Conservation (phyloP, 2,888 invertebrate species). For the Adelognathus sp. region DNA sequence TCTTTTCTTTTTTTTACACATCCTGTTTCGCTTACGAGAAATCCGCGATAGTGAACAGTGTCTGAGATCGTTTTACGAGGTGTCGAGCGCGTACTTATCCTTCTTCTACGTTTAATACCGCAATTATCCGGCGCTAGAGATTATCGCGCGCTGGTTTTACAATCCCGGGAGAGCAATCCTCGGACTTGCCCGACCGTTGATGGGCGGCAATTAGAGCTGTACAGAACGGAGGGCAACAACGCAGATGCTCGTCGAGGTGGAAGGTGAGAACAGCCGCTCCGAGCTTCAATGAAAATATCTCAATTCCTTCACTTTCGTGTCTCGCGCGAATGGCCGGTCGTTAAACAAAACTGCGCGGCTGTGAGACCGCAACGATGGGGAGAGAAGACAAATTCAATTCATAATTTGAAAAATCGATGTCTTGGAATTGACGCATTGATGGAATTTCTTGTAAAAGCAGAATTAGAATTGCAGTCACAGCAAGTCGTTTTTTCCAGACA, state of each 20-base stretch:
- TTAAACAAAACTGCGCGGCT: constrained; percentile 19
- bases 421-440: neutral
- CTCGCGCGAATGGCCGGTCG: neutral
- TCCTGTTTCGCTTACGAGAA: constrained; percentile 9
- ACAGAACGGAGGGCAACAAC: neutral
- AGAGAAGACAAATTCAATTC: neutral
- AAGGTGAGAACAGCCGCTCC: neutral
- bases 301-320: neutral
- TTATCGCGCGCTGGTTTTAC: constrained; percentile 30
- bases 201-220: constrained; percentile 28
- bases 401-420: neutral
- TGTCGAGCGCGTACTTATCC: constrained; percentile 25
- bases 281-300: neutral
- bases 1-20: too few species aligned
- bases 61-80: constrained; percentile 1
- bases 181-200: constrained; percentile 17
- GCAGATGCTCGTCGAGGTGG: neutral
- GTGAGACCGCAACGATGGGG: neutral
- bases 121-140: constrained; percentile 57
- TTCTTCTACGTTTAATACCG: neutral
- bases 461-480: too few species aligned
- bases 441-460: too few species aligned
- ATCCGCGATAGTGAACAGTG: constrained; percentile 4
- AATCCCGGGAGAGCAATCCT: constrained; percentile 9
- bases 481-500: too few species aligned